Evolutionary conservation across 2,113 vertebrate genomes (phyloP).

Genomic region (Hippocampus abdominalis): DNA sequence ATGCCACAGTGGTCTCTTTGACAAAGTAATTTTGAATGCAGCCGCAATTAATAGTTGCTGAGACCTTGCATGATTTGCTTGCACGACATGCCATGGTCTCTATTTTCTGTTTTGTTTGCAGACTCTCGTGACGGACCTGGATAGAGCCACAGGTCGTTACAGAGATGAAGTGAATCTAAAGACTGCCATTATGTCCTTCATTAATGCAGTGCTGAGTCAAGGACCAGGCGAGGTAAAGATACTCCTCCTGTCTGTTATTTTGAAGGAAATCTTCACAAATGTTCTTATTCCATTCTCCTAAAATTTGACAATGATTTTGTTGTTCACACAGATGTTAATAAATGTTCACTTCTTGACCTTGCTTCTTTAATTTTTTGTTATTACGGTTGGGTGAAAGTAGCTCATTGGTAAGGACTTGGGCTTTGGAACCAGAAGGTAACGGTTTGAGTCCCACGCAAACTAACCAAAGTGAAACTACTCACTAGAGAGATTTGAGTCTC

Average conservation of each 20-base stretch:
- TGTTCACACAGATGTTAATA: neutral
- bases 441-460: no score
- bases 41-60: neutral
- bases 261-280: neutral
- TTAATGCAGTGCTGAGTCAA: conserved; percentile 92
- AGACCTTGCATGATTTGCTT: neutral
- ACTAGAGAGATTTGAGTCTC: no score
- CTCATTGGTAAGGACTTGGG: no score
- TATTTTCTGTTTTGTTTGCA: conserved; percentile 35
- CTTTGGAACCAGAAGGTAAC: no score
- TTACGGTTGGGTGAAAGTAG: no score
- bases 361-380: no score
- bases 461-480: no score
- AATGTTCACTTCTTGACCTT: no score
- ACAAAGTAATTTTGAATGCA: no score
- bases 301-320: neutral
- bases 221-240: conserved; percentile 86
- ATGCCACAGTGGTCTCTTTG: no score
- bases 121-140: conserved; percentile 85
- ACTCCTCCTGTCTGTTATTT: neutral
- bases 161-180: conserved; percentile 92
- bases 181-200: conserved; percentile 95
- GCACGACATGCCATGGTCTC: neutral
- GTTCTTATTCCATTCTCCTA: neutral
- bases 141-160: conserved; percentile 85